Base-by-base conservation (phyloP, 1,140 invertebrate genomes). In the Pogonognathellus flavescens region DNA sequence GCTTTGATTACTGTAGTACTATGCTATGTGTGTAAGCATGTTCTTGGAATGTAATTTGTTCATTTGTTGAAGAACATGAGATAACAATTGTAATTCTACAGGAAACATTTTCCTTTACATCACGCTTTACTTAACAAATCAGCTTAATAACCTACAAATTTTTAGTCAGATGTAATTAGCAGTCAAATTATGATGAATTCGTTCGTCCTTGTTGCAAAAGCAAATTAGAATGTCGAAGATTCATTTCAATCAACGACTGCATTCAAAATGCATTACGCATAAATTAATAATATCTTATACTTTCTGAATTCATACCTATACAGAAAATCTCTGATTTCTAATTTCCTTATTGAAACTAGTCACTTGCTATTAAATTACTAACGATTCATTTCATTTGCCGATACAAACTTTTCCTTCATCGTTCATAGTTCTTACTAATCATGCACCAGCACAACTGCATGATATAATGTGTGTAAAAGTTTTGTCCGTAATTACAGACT, bases 321-420 rank as follows among this genome's bases (percentile, higher is more conserved):
- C 7, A 49, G 49, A 1, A 50, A 49, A n/a, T 25, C 14, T 7
- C 22, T 76, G 70, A 76, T 76, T 76, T 76, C 70, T 76, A 76
- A 76, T 76, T 76, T 76, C 70, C 70, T 76, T 76, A 76, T 76
- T n/a, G 70, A 76, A 76, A 31, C 14, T 14, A 76, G 31, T 41
- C 31, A 41, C 31, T 41, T 41, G 31, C 31, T 41, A 41, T 41
- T 41, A 41, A 41, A 41, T 41, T 41, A 41, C 31, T 41, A 41
- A 41, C 31, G 6, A 41, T 49, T 1, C 31, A 4, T 31, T 49
- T 1, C 31, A 4, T 31, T 76, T 76, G 11, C 53, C 53, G 49
- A 49, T n/a, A 49, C 14, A 31, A 14, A 72, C n/a, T 57, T 14
- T n/a, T 50, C 25, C 31, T 41, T 41, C 31, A 41, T 1, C 1